A percentile compares a stretch with the other conserved stretches of the same genome.
These are phyloP conservation scores for Stegostoma tigrinum DNA, from an alignment of 2,113 vertebrate genomes.

Conservation along the genomic window DNA sequence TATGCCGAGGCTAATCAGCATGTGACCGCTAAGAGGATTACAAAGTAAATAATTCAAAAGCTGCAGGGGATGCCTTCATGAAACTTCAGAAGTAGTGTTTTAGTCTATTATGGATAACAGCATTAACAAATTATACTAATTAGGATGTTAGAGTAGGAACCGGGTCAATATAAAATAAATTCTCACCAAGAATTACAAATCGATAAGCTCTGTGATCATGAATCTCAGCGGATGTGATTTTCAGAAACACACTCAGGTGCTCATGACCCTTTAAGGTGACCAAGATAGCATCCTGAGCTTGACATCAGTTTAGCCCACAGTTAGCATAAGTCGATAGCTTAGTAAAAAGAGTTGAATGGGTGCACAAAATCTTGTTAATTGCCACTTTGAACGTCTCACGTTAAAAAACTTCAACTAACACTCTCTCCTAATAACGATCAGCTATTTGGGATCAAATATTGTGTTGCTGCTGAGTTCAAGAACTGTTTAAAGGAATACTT, in stretches of 20 bases:
- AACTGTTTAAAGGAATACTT: background rate
- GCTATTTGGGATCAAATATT: background rate
- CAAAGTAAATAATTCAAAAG: slow-evolving; percentile 24
- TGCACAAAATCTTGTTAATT: no score
- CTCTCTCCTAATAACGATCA: no score
- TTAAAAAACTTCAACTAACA: no score
- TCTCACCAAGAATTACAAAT: background rate
- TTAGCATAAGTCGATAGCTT: no score
- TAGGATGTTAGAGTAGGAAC: background rate
- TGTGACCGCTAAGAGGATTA: slow-evolving; percentile 28
- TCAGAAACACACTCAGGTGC: no score
- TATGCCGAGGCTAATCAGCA: slow-evolving; percentile 24
- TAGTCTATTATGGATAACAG: slow-evolving; percentile 1
- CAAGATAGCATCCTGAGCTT: no score
- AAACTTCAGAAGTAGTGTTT: slow-evolving; percentile 23
- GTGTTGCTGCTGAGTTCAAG: background rate
- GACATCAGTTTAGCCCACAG: no score
- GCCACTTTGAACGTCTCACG: no score
- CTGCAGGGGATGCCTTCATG: background rate
- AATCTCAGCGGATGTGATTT: background rate
- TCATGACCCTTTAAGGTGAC: no score
- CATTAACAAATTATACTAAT: slow-evolving; percentile 13
- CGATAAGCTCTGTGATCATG: background rate
- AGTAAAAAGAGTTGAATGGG: no score
- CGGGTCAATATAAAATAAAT: background rate